Conservation (phyloP, 35 echinoderm and acorn worm genomes). For the Chiridota heheva region DNA sequence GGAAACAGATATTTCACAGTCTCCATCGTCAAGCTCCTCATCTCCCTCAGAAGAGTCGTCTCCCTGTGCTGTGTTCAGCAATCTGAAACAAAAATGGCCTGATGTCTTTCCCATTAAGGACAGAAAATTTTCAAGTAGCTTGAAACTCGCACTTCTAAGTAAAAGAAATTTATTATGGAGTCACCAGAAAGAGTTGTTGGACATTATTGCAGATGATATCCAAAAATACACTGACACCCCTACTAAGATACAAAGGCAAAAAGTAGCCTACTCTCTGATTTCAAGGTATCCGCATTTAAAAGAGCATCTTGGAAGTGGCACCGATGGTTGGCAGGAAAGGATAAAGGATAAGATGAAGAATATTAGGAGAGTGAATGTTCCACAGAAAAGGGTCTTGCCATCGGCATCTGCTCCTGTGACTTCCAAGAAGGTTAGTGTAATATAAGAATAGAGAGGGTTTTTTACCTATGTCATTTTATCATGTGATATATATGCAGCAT, state of each 20-base stretch:
- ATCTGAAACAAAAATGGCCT: constrained; percentile 23
- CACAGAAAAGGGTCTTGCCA: constrained; percentile 18
- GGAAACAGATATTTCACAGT: too few relatives aligned
- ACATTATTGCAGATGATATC: constrained; percentile 8
- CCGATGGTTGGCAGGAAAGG: constrained; percentile 48
- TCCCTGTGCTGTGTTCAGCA: too few relatives aligned
- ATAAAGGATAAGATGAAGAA: constrained; percentile 32
- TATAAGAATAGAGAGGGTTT: too few relatives aligned
- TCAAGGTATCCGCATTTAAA: constrained; percentile 16
- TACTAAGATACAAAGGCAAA: constrained; percentile 9
- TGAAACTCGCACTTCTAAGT: constrained; percentile 15
- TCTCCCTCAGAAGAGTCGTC: too few relatives aligned
- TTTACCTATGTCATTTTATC: too few relatives aligned
- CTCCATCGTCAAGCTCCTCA: too few relatives aligned
- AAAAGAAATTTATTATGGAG: constrained; percentile 22
- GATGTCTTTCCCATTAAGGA: constrained; percentile 19
- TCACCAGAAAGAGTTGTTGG: constrained; percentile 22
- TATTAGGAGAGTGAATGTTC: constrained; percentile 1
- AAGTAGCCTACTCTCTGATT: constrained; percentile 2
- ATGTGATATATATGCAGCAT: too few relatives aligned
- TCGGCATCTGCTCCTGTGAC: too few relatives aligned
- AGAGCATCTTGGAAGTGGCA: constrained; percentile 35
- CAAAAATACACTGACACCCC: constrained; percentile 36
- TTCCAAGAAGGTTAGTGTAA: too few relatives aligned
- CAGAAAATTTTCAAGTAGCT: constrained; percentile 11